Evolutionary conservation across 1,140 invertebrate species (phyloP), one percentile per base, ranked within the genome.

Genomic region (Dinothrombium tinctorium): DNA sequence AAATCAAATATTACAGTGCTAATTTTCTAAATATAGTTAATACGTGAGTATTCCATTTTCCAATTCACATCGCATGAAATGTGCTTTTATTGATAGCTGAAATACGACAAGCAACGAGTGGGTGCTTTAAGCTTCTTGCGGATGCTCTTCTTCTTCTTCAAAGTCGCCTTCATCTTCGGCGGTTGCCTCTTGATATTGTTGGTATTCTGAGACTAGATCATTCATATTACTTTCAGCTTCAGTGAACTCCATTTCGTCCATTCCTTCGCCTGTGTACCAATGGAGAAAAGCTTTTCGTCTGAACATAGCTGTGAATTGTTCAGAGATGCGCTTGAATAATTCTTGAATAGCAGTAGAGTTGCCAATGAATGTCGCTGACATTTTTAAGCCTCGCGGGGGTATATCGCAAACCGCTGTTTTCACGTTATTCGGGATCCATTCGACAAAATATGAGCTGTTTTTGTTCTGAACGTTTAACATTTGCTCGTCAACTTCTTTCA

Each of bases 301-400:
- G 33, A 51, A 51, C 50, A 51, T 51, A 40, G 50, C 50, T 45
- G 70, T 69, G 54, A 76, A 79, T 49, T 74, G 70, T 49, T 77
- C 73, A 5, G 69, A 71, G 44, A 79, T 71, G 37, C 75, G 60
- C 54, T 75, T 76, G 58, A 80, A 79, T 14, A 78, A 54, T 50
- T 78, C 74, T 56, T 78, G 74, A 45, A 81, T 77, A 6, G 74
- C 79, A 24, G 82, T 89, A 8, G 75, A 76, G 57, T 89, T 87
- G 25, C 78, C 79, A 51, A 84, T 81, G 51, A 89, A 87, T 3
- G 82, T 87, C 11, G 78, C 74, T 1, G 80, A 76, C 81, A 89
- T 87, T 54, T 84, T 86, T 5, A 87, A 59, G 26, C 82, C 81
- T 53, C 79, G 65, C 21, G 82, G 82, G 44, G 82, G 80, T 53